Percentiles rank a stretch among this genome's conserved stretches.
These are phyloP conservation scores for Oegoconia quadripuncta DNA, from an alignment of 2,888 invertebrate species.

Conservation along the genomic window DNA sequence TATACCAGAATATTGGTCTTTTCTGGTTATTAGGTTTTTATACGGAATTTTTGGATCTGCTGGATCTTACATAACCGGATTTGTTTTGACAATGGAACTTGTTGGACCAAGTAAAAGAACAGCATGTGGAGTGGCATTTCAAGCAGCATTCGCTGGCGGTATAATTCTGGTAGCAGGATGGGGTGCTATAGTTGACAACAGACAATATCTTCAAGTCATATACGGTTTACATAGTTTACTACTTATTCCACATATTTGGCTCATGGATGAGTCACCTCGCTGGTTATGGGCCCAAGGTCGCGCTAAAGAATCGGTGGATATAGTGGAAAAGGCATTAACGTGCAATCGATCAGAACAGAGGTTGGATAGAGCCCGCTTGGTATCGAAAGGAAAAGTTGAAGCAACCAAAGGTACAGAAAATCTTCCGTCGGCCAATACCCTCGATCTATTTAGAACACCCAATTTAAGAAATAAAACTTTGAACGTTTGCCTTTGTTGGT, in stretches of 20 bases:
- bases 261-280: slow-evolving; percentile 92
- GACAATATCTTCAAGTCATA: slow-evolving; percentile 86
- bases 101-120: slow-evolving; percentile 90
- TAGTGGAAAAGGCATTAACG: slow-evolving; percentile 87
- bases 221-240: slow-evolving; percentile 88
- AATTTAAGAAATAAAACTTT: slow-evolving; percentile 88
- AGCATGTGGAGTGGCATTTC: slow-evolving; percentile 88
- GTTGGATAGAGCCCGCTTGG: slow-evolving; percentile 82
- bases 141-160: slow-evolving; percentile 88
- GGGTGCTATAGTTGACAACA: slow-evolving; percentile 87
- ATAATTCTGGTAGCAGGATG: slow-evolving; percentile 91
- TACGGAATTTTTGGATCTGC: slow-evolving; percentile 92
- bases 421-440: slow-evolving; percentile 75
- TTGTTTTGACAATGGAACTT: slow-evolving; percentile 88
- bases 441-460: slow-evolving; percentile 89
- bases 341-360: slow-evolving; percentile 82
- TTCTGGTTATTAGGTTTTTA: slow-evolving; percentile 82
- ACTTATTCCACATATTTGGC: slow-evolving; percentile 90
- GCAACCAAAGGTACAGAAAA: slow-evolving; percentile 51
- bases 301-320: slow-evolving; percentile 84
- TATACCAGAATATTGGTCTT: slow-evolving; percentile 86
- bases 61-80: slow-evolving; percentile 84
- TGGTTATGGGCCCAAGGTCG: slow-evolving; percentile 93
- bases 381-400: slow-evolving; percentile 80
- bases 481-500: slow-evolving; percentile 91